These are phyloP conservation scores for Corythoichthys intestinalis DNA, from an alignment of 2,113 vertebrate species.

Conservation along the genomic window DNA sequence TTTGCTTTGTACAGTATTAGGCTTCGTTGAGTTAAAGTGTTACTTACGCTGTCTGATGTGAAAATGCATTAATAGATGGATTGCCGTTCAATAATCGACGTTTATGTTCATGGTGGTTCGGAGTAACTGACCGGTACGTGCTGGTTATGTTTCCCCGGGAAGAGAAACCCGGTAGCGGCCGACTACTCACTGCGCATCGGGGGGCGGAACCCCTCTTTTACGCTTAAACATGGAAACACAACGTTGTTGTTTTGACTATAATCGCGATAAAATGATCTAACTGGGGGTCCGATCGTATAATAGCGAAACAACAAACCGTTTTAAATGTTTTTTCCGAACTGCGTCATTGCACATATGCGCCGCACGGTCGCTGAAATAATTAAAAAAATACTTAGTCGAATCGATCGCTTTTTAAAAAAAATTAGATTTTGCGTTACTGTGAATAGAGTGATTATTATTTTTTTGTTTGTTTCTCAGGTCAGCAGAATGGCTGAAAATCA, in stretches of 20 bases:
- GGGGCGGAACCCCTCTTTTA: constrained; percentile 19
- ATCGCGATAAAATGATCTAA: not conserved
- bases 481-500: constrained; percentile 73
- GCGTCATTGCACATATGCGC: constrained; percentile 67
- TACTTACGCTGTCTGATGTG: constrained; percentile 1
- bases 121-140: constrained; percentile 24
- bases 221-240: constrained; percentile 9
- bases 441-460: constrained; percentile 25
- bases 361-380: constrained; percentile 39
- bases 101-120: constrained; percentile 12
- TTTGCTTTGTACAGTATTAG: constrained; percentile 41
- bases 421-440: constrained; percentile 16
- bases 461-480: constrained; percentile 66
- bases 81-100: not conserved
- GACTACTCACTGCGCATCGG: constrained; percentile 24
- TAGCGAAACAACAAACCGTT: constrained; percentile 1
- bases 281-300: not conserved
- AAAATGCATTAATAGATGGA: not conserved
- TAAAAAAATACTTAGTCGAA: constrained; percentile 34
- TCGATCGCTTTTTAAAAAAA: not conserved
- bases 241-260: constrained; percentile 21
- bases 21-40: constrained; percentile 12
- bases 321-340: constrained; percentile 70
- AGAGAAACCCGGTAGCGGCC: constrained; percentile 48
- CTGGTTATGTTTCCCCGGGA: constrained; percentile 27